Percentiles rank a stretch among this genome's conserved stretches.
Conservation (phyloP, 2,888 invertebrate genomes). For the Archips crataeganus region DNA sequence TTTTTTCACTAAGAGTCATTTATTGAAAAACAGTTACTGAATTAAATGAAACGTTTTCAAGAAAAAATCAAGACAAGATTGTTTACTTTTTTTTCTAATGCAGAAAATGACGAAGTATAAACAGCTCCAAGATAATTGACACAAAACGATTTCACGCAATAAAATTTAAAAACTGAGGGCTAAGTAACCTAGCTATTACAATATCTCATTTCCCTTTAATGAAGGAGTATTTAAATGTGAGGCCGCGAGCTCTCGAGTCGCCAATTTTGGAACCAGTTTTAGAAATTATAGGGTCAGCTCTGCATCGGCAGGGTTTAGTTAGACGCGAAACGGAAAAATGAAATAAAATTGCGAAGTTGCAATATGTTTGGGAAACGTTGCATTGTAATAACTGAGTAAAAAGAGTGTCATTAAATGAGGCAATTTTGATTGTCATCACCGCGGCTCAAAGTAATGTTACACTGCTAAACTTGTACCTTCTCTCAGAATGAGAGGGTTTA, state of each 20-base stretch:
- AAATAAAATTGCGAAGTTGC: background rate
- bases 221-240: slow-evolving; percentile 74
- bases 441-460: too few relatives aligned
- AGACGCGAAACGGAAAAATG: slow-evolving; percentile 48
- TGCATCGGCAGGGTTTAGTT: slow-evolving; percentile 63
- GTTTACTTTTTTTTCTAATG: too few relatives aligned
- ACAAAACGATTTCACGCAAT: slow-evolving; percentile 34
- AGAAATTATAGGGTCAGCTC: slow-evolving; percentile 83
- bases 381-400: background rate
- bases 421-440: background rate
- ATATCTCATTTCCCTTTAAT: slow-evolving; percentile 80
- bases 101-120: background rate
- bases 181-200: slow-evolving; percentile 71
- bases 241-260: slow-evolving; percentile 76
- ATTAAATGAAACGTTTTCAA: too few relatives aligned
- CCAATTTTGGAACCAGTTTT: slow-evolving; percentile 83
- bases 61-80: too few relatives aligned
- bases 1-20: too few relatives aligned
- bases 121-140: background rate
- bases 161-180: slow-evolving; percentile 39
- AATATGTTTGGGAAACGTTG: background rate
- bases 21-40: too few relatives aligned
- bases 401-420: background rate
- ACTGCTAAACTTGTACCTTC: too few relatives aligned
- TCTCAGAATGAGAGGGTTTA: too few relatives aligned